Conservation (phyloP, 2,113 vertebrate genomes). For the Eleginops maclovinus region DNA sequence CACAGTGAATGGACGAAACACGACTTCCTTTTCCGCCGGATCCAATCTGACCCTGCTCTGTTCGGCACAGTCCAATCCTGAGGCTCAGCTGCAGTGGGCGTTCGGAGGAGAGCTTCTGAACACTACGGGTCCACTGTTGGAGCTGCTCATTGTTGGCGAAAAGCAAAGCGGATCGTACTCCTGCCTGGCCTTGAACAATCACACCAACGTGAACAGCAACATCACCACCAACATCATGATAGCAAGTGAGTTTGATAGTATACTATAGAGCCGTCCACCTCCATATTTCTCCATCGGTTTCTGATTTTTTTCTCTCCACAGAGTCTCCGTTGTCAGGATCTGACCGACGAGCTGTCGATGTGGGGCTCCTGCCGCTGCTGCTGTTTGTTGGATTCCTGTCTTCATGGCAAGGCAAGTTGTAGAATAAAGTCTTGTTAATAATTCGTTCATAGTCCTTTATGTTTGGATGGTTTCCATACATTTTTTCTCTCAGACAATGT, state of each 20-base stretch:
- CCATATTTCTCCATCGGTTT: not conserved
- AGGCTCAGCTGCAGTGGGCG: slow-evolving; percentile 64
- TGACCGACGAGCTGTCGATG: slow-evolving; percentile 8
- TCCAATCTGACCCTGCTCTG: slow-evolving; percentile 72
- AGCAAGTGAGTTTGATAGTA: slow-evolving; percentile 43
- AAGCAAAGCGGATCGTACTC: slow-evolving; percentile 71
- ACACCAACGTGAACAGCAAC: slow-evolving; percentile 54
- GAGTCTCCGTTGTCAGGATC: slow-evolving; percentile 21
- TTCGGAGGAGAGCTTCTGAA: slow-evolving; percentile 55
- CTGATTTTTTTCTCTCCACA: slow-evolving; percentile 25
- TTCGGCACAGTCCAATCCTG: slow-evolving; percentile 62
- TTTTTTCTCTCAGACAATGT: not conserved
- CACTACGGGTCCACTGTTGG: slow-evolving; percentile 30
- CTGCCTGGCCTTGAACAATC: slow-evolving; percentile 73
- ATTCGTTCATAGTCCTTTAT: not conserved
- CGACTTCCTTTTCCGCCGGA: slow-evolving; percentile 46
- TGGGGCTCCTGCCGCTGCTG: slow-evolving; percentile 51
- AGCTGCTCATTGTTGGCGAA: slow-evolving; percentile 36
- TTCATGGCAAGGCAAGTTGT: slow-evolving; percentile 9
- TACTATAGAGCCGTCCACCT: no score
- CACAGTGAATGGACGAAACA: slow-evolving; percentile 44
- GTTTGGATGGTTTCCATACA: no score
- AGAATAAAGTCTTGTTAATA: not conserved
- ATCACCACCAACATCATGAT: slow-evolving; percentile 59
- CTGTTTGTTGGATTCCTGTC: slow-evolving; percentile 8